These are phyloP conservation scores for Julus scandinavius DNA, from an alignment of 2,888 invertebrate species.

Conservation along the genomic window DNA sequence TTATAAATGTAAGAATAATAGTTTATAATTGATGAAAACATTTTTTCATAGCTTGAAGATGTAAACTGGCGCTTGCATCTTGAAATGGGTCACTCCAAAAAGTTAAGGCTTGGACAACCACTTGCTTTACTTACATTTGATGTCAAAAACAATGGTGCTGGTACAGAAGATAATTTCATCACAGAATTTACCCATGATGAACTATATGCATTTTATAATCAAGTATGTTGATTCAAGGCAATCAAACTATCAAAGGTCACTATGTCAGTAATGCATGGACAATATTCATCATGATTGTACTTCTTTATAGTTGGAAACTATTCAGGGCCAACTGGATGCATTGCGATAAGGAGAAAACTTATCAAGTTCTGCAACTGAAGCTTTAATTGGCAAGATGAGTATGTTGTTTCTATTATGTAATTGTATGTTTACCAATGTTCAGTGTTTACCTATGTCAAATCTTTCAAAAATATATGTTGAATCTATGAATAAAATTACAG, in stretches of 20 bases:
- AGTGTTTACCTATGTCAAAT: no score
- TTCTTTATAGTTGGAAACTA: slow-evolving; percentile 50
- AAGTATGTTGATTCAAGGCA: slow-evolving; percentile 60
- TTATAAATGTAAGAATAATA: not conserved
- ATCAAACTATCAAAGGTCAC: not conserved
- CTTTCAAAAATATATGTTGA: no score
- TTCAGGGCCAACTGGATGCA: slow-evolving; percentile 53
- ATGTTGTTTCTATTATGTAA: no score
- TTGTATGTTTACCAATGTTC: no score
- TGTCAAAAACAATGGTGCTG: slow-evolving; percentile 60
- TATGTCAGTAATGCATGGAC: not conserved
- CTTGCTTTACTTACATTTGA: slow-evolving; percentile 64
- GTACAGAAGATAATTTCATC: slow-evolving; percentile 62
- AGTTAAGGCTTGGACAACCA: slow-evolving; percentile 64
- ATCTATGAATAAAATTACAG: no score
- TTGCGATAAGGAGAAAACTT: slow-evolving; percentile 38
- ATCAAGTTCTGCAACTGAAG: no score
- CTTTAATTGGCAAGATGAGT: not conserved
- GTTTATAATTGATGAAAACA: slow-evolving; percentile 3
- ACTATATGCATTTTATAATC: slow-evolving; percentile 64
- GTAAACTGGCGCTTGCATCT: slow-evolving; percentile 66
- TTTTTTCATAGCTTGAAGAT: slow-evolving; percentile 62
- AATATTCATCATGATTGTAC: not conserved
- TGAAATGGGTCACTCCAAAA: slow-evolving; percentile 64
- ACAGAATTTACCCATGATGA: slow-evolving; percentile 66